Evolutionary conservation across 2,113 vertebrate species (phyloP).

Genomic region (Calypte anna): DNA sequence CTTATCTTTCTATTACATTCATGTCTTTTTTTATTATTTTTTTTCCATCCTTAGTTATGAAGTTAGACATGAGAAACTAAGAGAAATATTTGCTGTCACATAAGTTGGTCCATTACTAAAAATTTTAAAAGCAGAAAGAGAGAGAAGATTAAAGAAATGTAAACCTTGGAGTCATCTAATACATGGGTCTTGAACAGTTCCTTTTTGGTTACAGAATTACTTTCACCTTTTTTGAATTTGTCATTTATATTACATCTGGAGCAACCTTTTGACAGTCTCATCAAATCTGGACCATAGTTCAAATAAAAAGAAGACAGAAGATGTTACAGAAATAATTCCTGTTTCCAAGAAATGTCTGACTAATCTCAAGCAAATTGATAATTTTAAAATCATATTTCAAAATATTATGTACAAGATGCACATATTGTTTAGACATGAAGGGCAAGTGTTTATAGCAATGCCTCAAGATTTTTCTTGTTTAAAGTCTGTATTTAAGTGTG

Average conservation of each 20-base stretch:
- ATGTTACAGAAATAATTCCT: background rate
- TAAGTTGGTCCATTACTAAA: background rate
- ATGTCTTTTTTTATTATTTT: background rate
- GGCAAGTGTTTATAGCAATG: background rate
- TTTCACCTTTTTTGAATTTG: background rate
- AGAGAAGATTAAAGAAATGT: background rate
- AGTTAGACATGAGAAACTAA: background rate
- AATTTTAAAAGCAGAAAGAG: background rate
- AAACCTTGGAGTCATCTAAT: background rate
- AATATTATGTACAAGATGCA: background rate
- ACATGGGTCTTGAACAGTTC: background rate
- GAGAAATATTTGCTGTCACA: background rate
- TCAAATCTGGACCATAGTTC: background rate
- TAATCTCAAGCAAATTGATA: background rate
- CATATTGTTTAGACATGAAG: background rate
- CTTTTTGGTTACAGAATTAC: background rate
- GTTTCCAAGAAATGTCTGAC: background rate
- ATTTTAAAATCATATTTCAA: background rate
- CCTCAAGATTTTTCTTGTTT: background rate
- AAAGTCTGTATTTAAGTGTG: background rate
- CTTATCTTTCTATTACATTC: background rate
- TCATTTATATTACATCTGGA: background rate
- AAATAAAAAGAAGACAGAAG: background rate
- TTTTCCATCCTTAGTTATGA: accelerated
- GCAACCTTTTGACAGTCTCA: background rate